Conservation (phyloP, 2,113 vertebrate genomes). For the Pseudois nayaur region DNA sequence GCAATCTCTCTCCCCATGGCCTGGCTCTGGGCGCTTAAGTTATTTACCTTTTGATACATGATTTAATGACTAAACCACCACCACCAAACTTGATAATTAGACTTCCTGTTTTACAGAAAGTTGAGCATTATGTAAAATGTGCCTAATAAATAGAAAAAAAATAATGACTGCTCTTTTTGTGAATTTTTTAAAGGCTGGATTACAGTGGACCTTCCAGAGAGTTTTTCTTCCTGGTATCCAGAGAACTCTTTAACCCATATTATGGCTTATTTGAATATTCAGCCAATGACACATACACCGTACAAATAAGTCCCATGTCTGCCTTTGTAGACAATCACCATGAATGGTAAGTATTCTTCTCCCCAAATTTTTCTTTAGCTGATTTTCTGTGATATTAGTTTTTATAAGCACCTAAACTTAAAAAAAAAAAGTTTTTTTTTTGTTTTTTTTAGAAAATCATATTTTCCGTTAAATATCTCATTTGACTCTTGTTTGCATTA, state of each 20-base stretch:
- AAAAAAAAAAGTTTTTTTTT: too few relatives aligned
- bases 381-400: background rate
- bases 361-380: background rate
- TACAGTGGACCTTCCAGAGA: constrained; percentile 98
- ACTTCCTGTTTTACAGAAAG: background rate
- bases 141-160: background rate
- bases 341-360: constrained; percentile 88
- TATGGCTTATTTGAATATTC: constrained; percentile 99
- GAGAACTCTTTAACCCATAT: constrained; percentile 98
- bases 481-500: constrained; percentile 20
- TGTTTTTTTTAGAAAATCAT: background rate
- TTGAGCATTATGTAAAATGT: background rate
- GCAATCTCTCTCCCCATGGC: background rate
- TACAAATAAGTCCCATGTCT: constrained; percentile 99
- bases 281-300: constrained; percentile 98
- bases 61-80: background rate
- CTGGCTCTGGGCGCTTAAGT: background rate
- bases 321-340: constrained; percentile 99
- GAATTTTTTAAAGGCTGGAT: constrained; percentile 88
- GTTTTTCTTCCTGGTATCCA: constrained; percentile 98
- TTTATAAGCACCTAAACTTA: background rate
- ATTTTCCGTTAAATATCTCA: background rate
- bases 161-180: constrained; percentile 7
- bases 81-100: background rate
- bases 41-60: background rate